Evolutionary conservation across 2,113 vertebrate species (phyloP).

Genomic region (Jaculus jaculus): DNA sequence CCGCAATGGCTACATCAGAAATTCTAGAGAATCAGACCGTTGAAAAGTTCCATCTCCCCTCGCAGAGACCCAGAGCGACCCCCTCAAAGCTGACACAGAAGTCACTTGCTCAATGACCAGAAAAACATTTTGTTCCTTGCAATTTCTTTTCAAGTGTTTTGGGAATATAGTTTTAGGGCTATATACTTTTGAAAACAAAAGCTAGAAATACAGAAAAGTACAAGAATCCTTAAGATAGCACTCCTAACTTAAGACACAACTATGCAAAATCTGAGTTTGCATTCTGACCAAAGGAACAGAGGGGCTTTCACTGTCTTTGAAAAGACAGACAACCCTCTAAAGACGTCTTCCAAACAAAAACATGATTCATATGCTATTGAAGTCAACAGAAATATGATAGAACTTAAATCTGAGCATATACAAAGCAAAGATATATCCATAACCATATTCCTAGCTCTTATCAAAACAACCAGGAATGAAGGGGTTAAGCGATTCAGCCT

Average conservation of each 20-base stretch:
- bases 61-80: neutral
- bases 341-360: conserved; percentile 11
- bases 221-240: neutral
- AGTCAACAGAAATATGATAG: neutral
- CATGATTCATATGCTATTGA: neutral
- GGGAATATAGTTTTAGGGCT: neutral
- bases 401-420: conserved; percentile 10
- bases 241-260: neutral
- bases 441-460: neutral
- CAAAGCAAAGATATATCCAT: neutral
- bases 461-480: neutral
- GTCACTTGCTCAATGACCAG: neutral
- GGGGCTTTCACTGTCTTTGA: neutral
- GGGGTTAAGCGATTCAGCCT: neutral
- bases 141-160: neutral
- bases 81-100: neutral
- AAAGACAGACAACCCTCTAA: neutral
- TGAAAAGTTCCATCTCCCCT: neutral
- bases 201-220: neutral
- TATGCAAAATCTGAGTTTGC: conserved; percentile 1
- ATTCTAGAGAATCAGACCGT: neutral
- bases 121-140: neutral
- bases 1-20: neutral
- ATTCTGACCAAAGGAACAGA: neutral
- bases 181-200: neutral